A percentile compares a stretch with the other conserved stretches of the same genome.
Conservation (phyloP, 2,888 invertebrate species). For the Andricus curvator region DNA sequence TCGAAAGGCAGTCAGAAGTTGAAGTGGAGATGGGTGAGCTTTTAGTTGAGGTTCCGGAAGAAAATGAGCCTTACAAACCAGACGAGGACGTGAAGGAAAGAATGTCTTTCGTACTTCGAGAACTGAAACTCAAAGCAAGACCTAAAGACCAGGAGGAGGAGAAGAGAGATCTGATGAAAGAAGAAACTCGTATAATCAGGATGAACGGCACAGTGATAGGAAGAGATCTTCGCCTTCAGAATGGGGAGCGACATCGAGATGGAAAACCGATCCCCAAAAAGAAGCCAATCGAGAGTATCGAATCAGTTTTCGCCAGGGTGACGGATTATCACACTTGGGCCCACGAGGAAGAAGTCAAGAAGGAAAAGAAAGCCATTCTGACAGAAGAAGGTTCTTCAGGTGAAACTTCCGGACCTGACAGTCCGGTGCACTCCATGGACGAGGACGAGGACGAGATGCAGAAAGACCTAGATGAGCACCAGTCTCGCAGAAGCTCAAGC, state of each 20-base stretch:
- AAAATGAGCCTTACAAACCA: slow-evolving; percentile 81
- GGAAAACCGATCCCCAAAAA: slow-evolving; percentile 72
- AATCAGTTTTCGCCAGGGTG: slow-evolving; percentile 78
- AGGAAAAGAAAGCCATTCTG: slow-evolving; percentile 63
- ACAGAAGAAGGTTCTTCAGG: slow-evolving; percentile 86
- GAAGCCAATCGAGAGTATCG: slow-evolving; percentile 73
- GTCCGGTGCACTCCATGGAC: slow-evolving; percentile 87
- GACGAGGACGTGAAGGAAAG: slow-evolving; percentile 87
- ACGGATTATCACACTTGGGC: slow-evolving; percentile 79
- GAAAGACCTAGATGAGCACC: slow-evolving; percentile 77
- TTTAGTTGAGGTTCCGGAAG: slow-evolving; percentile 82
- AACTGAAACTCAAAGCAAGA: slow-evolving; percentile 86
- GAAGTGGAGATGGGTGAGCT: slow-evolving; percentile 83
- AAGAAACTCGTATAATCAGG: slow-evolving; percentile 50
- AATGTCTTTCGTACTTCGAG: slow-evolving; percentile 89
- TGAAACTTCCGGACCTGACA: slow-evolving; percentile 93
- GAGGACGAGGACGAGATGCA: slow-evolving; percentile 83
- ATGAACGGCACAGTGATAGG: slow-evolving; percentile 66
- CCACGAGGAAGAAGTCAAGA: slow-evolving; percentile 74
- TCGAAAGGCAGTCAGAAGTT: slow-evolving; percentile 87
- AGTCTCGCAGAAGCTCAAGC: slow-evolving; percentile 76
- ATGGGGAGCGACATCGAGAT: slow-evolving; percentile 64
- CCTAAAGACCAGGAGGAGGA: slow-evolving; percentile 61
- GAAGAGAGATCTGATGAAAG: slow-evolving; percentile 60
- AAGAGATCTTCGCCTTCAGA: slow-evolving; percentile 59